Evolutionary conservation across 2,888 invertebrate species (phyloP), one percentile per base, ranked within the genome.

Genomic region (Drosophila nr. medialis): DNA sequence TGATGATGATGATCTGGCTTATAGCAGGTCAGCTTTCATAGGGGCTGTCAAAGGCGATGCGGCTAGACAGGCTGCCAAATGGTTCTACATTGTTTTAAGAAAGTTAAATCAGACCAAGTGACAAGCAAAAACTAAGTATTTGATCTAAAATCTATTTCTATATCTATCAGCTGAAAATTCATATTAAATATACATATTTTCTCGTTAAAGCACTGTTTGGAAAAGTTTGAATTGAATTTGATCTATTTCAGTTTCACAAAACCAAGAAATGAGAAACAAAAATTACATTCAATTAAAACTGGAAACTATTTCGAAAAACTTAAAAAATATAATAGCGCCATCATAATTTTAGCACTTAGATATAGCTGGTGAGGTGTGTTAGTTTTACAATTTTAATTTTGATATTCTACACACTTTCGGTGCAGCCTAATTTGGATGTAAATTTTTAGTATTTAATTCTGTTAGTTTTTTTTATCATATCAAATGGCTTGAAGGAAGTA

Each of bases 1-100:
- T 42, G 48, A 58, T 64, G 70, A 71, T 62, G 66, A 50, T 77
- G 85, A 83, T 83, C 86, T 85, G 83, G 74, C 85, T 85, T 86
- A 86, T 86, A 86, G 86, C 81, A 83, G 85, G 75, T 84, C 80
- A 70, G 66, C 72, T 69, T 75, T 69, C 32, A 72, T 70, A 77
- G 80, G 75, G 77, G 72, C 69, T 75, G 77, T 61, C 77, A 64
- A 51, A 24, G 32, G 21, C 50, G 18, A 48, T 53, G 21, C 71
- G 67, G 80, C 75, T 73, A 66, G 58, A 30, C 42, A 58, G 73
- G 54, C 56, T 15, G 0, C 0, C 55, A 15, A 18, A 18, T 13
- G 36, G 24, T 56, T 42, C 75, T 81, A 66, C 66, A 32, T 6
- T 24, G 40, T 21, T 32, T 24, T 1, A 45, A 45, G 11, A 21